Evolutionary conservation across 2,888 invertebrate genomes (phyloP), one percentile per base, ranked within the genome.

Genomic region (Acleris literana): DNA sequence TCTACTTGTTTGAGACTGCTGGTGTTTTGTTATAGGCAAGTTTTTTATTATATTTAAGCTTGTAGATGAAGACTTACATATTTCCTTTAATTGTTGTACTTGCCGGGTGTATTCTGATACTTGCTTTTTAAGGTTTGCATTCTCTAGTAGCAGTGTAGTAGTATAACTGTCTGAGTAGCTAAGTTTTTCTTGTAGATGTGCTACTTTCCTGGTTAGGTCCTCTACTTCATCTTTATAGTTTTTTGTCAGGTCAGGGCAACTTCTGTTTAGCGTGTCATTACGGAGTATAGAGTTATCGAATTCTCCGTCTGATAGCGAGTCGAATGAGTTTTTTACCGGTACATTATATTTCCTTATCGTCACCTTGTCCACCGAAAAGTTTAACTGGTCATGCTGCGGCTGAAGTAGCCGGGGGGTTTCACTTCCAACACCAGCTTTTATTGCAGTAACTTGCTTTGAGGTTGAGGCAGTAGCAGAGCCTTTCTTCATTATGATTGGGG

Each of bases 181-280:
- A 11, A 55, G 16, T 44, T 55, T 43, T 11, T 55, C 55, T 55
- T 55, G 20, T 2, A 43, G 6, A 3, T 44, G 13, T 7, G 20
- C 18, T 7, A 55, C 16, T 43, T 43, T 55, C 9, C 16, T 43
- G 16, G 39, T 55, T 43, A 55, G 43, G 18, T 16, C 20, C 13
- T 55, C 55, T 5, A 55, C 39, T 43, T 55, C 55, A 5, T 55
- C 20, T 43, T 55, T 55, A 18, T 55, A 55, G 43, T 55, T 55
- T 20, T 43, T 20, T 6, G 39, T 39, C 43, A 43, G 18, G 39
- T 55, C 25, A 25, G 25, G 25, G 25, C 25, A 25, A 25, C 25
- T 25, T 25, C 25, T 25, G 5, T 25, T 25, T n/a, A 55, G 43
- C 5, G 55, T 55, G 2, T 55, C 55, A 20, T 43, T 55, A 16